Percentiles rank a stretch among this genome's conserved stretches.
These are phyloP conservation scores for Carassius auratus DNA, from an alignment of 2,113 vertebrate species.

Conservation along the genomic window DNA sequence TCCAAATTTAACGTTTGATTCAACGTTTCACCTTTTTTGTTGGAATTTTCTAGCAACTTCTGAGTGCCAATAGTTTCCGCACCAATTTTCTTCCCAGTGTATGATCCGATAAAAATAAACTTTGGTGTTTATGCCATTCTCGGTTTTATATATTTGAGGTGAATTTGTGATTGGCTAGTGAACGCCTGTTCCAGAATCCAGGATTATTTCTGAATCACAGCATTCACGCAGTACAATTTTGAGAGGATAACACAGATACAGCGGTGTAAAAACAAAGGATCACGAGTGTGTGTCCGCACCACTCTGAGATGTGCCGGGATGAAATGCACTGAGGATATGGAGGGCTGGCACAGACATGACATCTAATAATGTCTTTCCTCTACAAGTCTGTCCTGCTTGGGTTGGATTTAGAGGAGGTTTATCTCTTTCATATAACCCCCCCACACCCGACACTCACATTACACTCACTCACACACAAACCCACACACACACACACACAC, in stretches of 20 bases:
- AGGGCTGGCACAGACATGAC: constrained; percentile 42
- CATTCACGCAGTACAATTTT: constrained; percentile 31
- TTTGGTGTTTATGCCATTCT: background rate
- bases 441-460: constrained; percentile 56
- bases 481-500: constrained; percentile 58
- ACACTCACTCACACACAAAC: constrained; percentile 41
- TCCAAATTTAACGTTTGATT: too few relatives aligned
- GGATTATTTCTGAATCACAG: constrained; percentile 20
- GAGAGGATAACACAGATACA: constrained; percentile 42
- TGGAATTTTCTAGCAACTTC: too few relatives aligned
- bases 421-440: constrained; percentile 44
- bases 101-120: background rate
- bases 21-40: too few relatives aligned
- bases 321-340: constrained; percentile 33
- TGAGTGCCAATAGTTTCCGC: too few relatives aligned
- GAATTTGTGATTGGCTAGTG: constrained; percentile 29
- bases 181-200: constrained; percentile 7
- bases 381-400: constrained; percentile 39
- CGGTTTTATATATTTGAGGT: background rate
- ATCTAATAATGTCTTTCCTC: constrained; percentile 49
- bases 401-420: constrained; percentile 46
- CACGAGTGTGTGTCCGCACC: constrained; percentile 25
- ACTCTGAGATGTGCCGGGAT: constrained; percentile 31
- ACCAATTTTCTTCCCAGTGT: too few relatives aligned
- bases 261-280: constrained; percentile 44